Conservation (phyloP, 2,113 vertebrate genomes). For the Chitala chitala region DNA sequence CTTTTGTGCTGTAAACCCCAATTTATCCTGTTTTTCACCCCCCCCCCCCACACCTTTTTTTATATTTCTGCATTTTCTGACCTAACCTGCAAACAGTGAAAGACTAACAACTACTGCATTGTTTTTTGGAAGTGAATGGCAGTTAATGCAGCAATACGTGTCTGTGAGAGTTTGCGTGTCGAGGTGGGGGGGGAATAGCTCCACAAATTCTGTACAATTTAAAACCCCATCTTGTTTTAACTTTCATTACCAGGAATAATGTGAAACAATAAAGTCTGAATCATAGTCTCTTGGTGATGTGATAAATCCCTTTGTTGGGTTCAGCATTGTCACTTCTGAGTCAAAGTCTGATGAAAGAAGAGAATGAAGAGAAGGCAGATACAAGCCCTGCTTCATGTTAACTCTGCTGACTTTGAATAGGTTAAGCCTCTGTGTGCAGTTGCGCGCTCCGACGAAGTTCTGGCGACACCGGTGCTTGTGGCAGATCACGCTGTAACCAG, state of each 20-base stretch:
- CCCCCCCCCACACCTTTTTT: not conserved
- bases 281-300: slow-evolving; percentile 37
- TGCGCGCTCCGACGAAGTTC: slow-evolving; percentile 32
- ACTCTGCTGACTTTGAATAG: slow-evolving; percentile 30
- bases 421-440: slow-evolving; percentile 35
- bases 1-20: slow-evolving; percentile 48
- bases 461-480: slow-evolving; percentile 28
- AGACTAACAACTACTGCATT: slow-evolving; percentile 23
- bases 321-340: slow-evolving; percentile 44
- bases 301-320: slow-evolving; percentile 40
- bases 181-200: not conserved
- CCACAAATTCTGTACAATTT: slow-evolving; percentile 20
- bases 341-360: slow-evolving; percentile 42
- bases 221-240: slow-evolving; percentile 41
- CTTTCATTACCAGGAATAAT: slow-evolving; percentile 47
- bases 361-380: slow-evolving; percentile 39
- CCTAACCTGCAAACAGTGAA: slow-evolving; percentile 34
- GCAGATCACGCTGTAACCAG: slow-evolving; percentile 30
- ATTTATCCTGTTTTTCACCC: slow-evolving; percentile 42
- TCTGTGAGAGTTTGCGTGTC: not conserved
- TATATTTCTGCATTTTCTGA: slow-evolving; percentile 29
- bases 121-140: slow-evolving; percentile 13
- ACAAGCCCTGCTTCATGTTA: slow-evolving; percentile 31
- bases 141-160: not conserved
- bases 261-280: slow-evolving; percentile 45